phyloP scores from a whole-genome alignment of 2,113 vertebrate species.

The Eupsittula cactorum region DNA sequence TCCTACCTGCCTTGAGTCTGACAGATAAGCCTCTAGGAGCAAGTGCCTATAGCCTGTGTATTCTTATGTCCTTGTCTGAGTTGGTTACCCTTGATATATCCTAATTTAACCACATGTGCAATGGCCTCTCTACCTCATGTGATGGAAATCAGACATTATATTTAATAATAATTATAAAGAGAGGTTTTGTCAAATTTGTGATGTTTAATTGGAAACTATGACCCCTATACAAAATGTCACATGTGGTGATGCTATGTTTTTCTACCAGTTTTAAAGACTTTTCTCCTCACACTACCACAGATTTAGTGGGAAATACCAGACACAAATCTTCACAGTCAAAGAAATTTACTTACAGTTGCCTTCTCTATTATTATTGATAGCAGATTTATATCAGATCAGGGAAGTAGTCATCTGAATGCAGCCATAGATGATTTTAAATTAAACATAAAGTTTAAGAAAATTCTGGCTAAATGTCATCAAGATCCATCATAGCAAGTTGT shows the following conservation, averaged over 20 bases:
- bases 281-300: background rate
- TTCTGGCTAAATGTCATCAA: conserved; percentile 68
- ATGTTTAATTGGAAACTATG: background rate
- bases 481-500: conserved; percentile 49
- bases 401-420: conserved; percentile 41
- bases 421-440: conserved; percentile 61
- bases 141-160: background rate
- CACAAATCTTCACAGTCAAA: conserved; percentile 24
- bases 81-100: background rate
- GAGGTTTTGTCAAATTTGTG: background rate
- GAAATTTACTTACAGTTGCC: conserved; percentile 57
- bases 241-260: background rate
- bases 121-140: background rate
- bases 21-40: background rate
- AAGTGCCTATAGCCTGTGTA: background rate
- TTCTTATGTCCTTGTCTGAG: background rate
- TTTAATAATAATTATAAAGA: background rate
- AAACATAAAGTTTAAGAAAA: conserved; percentile 68
- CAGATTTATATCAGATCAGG: conserved; percentile 56
- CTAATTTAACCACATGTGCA: background rate
- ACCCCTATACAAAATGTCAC: background rate
- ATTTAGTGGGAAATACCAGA: conserved; percentile 3
- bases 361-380: conserved; percentile 29
- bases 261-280: background rate
- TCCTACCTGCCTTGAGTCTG: background rate